Conservation (phyloP, 92 coral and sea anemone species). For the Paramuricea clavata region DNA sequence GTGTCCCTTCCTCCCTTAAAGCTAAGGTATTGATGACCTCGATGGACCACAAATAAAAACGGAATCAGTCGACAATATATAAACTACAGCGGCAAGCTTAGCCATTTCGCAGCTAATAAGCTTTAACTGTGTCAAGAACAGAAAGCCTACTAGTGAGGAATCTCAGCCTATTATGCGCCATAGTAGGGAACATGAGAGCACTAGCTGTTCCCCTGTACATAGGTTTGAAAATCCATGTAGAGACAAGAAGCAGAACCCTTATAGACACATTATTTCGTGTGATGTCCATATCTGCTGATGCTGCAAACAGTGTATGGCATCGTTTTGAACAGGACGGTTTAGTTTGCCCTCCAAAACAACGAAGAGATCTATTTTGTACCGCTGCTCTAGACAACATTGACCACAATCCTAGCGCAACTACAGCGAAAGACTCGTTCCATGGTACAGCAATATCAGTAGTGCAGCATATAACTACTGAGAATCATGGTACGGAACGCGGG, state of each 20-base stretch:
- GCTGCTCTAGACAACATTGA: constrained; percentile 69
- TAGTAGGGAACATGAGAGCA: constrained; percentile 53
- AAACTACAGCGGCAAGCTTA: too few relatives aligned
- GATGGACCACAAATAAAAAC: too few relatives aligned
- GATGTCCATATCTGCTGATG: constrained; percentile 70
- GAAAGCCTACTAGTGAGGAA: too few relatives aligned
- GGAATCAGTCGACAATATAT: too few relatives aligned
- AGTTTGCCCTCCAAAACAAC: constrained; percentile 71
- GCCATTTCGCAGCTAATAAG: too few relatives aligned
- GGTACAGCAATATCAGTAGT: constrained; percentile 70
- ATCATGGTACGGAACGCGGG: constrained; percentile 55
- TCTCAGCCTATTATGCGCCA: too few relatives aligned
- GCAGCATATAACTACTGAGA: constrained; percentile 61
- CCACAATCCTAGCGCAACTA: constrained; percentile 73
- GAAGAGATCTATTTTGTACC: constrained; percentile 61
- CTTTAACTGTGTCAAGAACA: too few relatives aligned
- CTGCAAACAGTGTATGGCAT: constrained; percentile 61
- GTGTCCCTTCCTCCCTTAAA: too few relatives aligned
- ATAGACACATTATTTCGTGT: constrained; percentile 66
- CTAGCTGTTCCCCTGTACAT: constrained; percentile 66
- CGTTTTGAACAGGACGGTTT: constrained; percentile 69
- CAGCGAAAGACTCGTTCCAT: constrained; percentile 68
- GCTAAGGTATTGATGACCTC: too few relatives aligned
- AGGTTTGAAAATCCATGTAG: constrained; percentile 68
- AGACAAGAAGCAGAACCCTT: constrained; percentile 71